A percentile compares a stretch with the other conserved stretches of the same genome.
Conservation (phyloP, 2,888 invertebrate species). For the Drosophila borborema region DNA sequence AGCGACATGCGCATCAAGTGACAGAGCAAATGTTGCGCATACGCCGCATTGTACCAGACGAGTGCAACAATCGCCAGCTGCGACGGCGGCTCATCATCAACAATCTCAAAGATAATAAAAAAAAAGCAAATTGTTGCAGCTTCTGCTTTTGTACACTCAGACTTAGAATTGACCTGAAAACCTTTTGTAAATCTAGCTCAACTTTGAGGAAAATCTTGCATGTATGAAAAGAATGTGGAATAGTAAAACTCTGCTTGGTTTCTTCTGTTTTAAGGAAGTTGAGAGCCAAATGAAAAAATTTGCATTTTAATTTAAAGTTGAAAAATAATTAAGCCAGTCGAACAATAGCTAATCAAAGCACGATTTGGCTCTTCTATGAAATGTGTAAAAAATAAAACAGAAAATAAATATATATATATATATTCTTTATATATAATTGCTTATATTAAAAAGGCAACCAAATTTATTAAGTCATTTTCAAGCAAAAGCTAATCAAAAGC, state of each 20-base stretch:
- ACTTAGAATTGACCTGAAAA: slow-evolving; percentile 40
- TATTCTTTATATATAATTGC: background rate
- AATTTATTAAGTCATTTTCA: slow-evolving; percentile 6
- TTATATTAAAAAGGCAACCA: background rate
- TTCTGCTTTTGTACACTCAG: slow-evolving; percentile 28
- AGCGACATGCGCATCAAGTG: slow-evolving; percentile 78
- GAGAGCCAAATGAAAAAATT: background rate
- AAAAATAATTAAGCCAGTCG: background rate
- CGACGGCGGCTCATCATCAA: slow-evolving; percentile 30
- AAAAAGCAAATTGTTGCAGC: slow-evolving; percentile 29
- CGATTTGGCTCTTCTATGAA: background rate
- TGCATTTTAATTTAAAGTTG: background rate
- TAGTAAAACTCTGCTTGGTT: background rate
- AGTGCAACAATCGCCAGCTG: slow-evolving; percentile 34
- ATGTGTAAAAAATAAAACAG: no score
- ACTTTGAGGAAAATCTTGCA: background rate
- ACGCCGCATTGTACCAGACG: slow-evolving; percentile 70
- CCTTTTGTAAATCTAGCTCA: slow-evolving; percentile 14
- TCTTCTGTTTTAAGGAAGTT: background rate
- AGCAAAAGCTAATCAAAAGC: background rate
- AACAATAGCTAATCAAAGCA: slow-evolving; percentile 6
- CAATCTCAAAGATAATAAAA: slow-evolving; percentile 28
- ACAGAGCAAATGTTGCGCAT: slow-evolving; percentile 78
- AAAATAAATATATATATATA: background rate
- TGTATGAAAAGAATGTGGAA: background rate